Conservation (phyloP, 2,888 invertebrate genomes). For the Andrena bicolor region DNA sequence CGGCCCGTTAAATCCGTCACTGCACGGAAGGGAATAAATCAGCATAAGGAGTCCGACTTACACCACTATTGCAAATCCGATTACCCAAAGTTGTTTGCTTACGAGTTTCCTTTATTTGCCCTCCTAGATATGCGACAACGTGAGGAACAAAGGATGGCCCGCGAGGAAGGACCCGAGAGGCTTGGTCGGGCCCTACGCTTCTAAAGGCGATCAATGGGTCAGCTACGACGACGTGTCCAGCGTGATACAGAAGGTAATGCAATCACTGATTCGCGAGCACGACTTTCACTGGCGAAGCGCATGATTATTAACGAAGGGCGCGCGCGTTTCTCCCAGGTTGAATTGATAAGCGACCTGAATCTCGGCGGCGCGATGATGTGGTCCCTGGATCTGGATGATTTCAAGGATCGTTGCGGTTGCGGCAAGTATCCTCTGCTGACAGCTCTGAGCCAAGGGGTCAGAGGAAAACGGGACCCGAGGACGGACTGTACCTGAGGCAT, state of each 20-base stretch:
- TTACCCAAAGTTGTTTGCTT: background rate
- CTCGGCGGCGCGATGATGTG: conserved; percentile 96
- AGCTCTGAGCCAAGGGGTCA: conserved; percentile 87
- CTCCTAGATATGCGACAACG: conserved; percentile 91
- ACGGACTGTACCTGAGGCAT: conserved; percentile 59
- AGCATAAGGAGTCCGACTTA: background rate
- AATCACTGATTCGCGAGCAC: background rate
- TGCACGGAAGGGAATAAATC: background rate
- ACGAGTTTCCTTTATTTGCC: background rate
- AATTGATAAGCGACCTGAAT: conserved; percentile 90
- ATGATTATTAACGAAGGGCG: background rate
- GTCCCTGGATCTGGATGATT: conserved; percentile 96
- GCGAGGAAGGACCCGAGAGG: conserved; percentile 91
- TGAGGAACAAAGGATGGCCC: conserved; percentile 91
- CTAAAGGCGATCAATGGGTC: conserved; percentile 95
- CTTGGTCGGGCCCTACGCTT: conserved; percentile 95
- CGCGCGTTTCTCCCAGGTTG: conserved; percentile 86
- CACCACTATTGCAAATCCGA: background rate
- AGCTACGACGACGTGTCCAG: conserved; percentile 93
- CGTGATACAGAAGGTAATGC: conserved; percentile 89
- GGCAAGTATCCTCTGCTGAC: conserved; percentile 92
- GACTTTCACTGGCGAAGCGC: background rate
- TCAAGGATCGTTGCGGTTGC: conserved; percentile 90
- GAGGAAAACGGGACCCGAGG: conserved; percentile 8
- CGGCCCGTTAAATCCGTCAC: too few relatives aligned